Evolutionary conservation across 2,888 invertebrate genomes (phyloP), one percentile per base, ranked within the genome.

Genomic region (Hyposoter dolosus): DNA sequence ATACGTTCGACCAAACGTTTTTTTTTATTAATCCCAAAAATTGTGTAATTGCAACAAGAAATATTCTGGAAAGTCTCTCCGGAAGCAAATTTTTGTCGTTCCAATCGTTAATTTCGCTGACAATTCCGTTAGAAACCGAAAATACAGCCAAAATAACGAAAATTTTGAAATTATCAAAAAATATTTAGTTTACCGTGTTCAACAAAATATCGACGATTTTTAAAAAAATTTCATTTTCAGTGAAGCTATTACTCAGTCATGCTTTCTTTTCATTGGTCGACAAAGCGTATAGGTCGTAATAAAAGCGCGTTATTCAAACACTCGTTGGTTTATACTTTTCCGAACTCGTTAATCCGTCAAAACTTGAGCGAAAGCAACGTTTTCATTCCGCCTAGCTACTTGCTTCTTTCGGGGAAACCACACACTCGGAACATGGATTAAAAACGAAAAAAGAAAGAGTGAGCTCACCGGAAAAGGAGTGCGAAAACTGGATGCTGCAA

Each of bases 391-490:
- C 28, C 28, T 7, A 28, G 12, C 60, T 60, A 28, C 28, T 60
- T 15, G 15, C 15, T 45, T 68, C 19, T 50, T 28, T 47, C 28
- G 71, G 32, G 7, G n/a, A 6, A 19, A 23, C 15, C 43, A 15
- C 68, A 19, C 23, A 45, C 47, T 23, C 15, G 17, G 5, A 23
- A 69, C 12, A 19, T 15, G 3, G 6, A 32, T 28, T 23, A 65
- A 32, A 28, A 47, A 60, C 1, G 4, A 65, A 47, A 35, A 76
- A 23, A 63, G 47, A 19, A 43, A 23, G 15, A 75, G 50, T 7
- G 63, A 68, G 60, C 87, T 84, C 60, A 86, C 87, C 87, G 77
- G 66, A 85, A 83, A 66, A 71, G 17, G 35, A 50, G 43, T 65
- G 35, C 78, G 47, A n/a, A 47, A 69, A 53, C 35, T 50, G 9